A percentile compares a stretch with the other conserved stretches of the same genome.
Conservation (phyloP, 2,888 invertebrate genomes). For the Willowsia nigromaculata region DNA sequence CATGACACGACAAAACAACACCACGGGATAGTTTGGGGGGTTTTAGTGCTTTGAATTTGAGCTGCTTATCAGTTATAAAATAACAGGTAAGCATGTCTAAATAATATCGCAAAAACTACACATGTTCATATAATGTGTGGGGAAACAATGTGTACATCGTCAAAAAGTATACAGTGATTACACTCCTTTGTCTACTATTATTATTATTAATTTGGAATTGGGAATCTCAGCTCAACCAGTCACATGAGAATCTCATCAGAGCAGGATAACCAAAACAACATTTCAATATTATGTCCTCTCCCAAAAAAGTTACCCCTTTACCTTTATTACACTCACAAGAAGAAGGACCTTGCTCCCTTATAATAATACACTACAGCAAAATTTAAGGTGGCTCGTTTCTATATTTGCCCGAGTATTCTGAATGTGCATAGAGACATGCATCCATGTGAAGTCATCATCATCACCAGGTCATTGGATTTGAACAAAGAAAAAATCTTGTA, state of each 20-base stretch:
- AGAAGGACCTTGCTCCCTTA: slow-evolving; percentile 72
- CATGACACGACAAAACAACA: slow-evolving; percentile 31
- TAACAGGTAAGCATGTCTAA: no score
- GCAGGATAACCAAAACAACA: slow-evolving; percentile 41
- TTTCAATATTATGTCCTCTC: slow-evolving; percentile 47
- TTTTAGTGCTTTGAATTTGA: slow-evolving; percentile 45
- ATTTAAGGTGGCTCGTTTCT: slow-evolving; percentile 49
- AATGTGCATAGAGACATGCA: not conserved
- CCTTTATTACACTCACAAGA: slow-evolving; percentile 39
- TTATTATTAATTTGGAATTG: slow-evolving; percentile 28
- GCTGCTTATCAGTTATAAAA: not conserved
- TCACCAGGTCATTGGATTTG: slow-evolving; percentile 67
- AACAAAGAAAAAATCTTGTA: slow-evolving; percentile 69
- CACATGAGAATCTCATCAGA: slow-evolving; percentile 44
- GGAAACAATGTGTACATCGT: not conserved
- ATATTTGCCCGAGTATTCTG: not conserved
- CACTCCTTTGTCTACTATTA: not conserved
- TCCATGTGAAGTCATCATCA: not conserved
- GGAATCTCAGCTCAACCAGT: slow-evolving; percentile 22
- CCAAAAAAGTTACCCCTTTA: slow-evolving; percentile 38
- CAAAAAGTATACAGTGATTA: not conserved
- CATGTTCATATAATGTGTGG: no score
- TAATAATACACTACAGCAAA: slow-evolving; percentile 54
- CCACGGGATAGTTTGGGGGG: slow-evolving; percentile 40
- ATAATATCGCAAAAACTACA: no score